phyloP scores from a whole-genome alignment of 2,113 vertebrate species.

The Mesembrinibis cayennensis region DNA sequence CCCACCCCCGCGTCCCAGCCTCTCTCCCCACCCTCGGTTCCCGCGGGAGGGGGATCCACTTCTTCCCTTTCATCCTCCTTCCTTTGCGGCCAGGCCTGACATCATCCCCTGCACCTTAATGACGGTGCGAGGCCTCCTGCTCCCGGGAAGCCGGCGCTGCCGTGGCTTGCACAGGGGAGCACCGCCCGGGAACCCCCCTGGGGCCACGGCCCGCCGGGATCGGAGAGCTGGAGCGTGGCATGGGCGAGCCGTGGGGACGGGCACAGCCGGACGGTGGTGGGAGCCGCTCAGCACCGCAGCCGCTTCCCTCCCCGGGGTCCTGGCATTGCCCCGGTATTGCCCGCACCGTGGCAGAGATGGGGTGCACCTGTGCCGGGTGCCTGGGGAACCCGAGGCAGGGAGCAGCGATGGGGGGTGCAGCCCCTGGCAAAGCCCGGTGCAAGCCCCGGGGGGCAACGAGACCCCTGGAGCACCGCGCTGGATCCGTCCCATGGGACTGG shows the following conservation, averaged over 20 bases:
- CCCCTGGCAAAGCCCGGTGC: neutral
- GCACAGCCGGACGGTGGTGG: neutral
- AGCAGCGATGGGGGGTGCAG: neutral
- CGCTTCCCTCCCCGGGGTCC: neutral
- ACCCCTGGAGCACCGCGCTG: fast-evolving
- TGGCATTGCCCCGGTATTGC: fast-evolving
- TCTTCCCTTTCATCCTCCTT: neutral
- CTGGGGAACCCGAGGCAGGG: neutral
- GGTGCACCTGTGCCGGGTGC: neutral
- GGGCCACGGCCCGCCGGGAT: neutral
- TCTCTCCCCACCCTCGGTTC: neutral
- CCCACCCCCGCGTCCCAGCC: neutral
- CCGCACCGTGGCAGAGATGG: neutral
- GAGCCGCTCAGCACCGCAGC: fast-evolving
- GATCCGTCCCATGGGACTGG: neutral
- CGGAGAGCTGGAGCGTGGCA: neutral
- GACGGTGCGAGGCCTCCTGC: neutral
- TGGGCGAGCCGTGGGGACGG: neutral
- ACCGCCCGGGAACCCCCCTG: neutral
- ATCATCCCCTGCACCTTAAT: neutral
- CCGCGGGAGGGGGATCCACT: neutral
- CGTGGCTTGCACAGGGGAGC: neutral
- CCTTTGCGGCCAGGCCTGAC: neutral
- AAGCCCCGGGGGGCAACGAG: fast-evolving
- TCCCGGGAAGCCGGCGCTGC: neutral